Evolutionary conservation across 2,113 vertebrate genomes (phyloP).

Genomic region (Euleptes europaea): DNA sequence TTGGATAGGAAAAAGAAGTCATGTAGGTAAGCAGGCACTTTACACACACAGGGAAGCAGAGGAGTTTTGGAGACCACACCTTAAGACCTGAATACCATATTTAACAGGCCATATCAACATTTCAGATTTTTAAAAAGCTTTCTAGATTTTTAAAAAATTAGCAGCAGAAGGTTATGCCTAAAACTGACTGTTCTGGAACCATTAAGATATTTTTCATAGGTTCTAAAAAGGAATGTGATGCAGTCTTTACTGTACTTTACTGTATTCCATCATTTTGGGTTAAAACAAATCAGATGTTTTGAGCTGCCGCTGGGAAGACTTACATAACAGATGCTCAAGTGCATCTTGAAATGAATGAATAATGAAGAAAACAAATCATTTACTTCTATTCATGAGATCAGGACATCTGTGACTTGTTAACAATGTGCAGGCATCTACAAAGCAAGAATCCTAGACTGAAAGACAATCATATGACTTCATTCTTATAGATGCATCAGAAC

Average conservation of each 20-base stretch:
- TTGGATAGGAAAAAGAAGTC: neutral
- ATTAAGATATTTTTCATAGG: neutral
- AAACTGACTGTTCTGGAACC: neutral
- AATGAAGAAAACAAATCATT: constrained; percentile 20
- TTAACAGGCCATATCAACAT: neutral
- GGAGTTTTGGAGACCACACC: neutral
- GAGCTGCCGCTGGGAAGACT: neutral
- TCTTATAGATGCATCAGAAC: neutral
- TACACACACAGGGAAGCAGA: too few relatives aligned
- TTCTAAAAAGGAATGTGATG: neutral
- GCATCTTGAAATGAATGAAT: constrained; percentile 11
- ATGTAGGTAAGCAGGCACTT: neutral
- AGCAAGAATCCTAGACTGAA: neutral
- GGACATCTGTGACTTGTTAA: constrained; percentile 2
- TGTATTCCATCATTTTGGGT: neutral
- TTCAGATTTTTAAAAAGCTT: neutral
- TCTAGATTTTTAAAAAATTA: neutral
- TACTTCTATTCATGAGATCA: constrained; percentile 7
- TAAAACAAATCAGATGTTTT: constrained; percentile 4
- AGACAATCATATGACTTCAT: constrained; percentile 10
- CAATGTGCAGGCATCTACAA: neutral
- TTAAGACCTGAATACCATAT: neutral
- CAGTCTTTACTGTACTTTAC: neutral
- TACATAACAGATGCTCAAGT: constrained; percentile 1
- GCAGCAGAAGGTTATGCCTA: neutral